Base-by-base conservation (phyloP, 2,888 invertebrate genomes). In the Adela reaumurella region DNA sequence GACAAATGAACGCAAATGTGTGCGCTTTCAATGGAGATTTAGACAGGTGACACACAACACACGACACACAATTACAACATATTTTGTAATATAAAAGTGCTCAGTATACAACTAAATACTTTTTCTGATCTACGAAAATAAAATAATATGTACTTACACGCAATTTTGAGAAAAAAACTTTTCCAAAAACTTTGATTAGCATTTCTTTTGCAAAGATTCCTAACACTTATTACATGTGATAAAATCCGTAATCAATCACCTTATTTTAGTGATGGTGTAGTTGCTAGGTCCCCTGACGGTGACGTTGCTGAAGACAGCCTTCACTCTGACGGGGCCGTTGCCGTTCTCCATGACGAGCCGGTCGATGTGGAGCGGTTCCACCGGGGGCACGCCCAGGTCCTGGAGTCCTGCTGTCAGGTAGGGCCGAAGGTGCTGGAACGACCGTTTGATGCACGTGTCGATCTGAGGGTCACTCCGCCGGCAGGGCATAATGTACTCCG, bases 281-380 rank as follows among this genome's bases (percentile, higher is more conserved):
- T 90, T 89, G 58, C 88, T 87, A 16, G 89, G 86, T 35, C 91
- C 91, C n/a, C 82, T 67, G 1, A 88, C 87, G 0, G 89, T 87
- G 57, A 90, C 88, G 60, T 90, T 89, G 50, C 76, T 83, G 68
- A 91, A 91, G 0, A 85, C 70, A 0, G 90, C 90, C 10, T 86
- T 83, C 16, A 91, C 85, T 51, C 88, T 77, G 16, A 91, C 88
- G 0, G 90, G 84, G 0, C 90, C 90, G 10, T 87, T 86, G 0
- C 87, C 86, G 63, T 92, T 91, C 63, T 89, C 88, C 84, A 91
- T 90, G 45, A 86, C 81, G 54, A 92, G 74, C 51, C 84, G 81
- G 45, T 87, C 86, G 50, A 91, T 87, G 50, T 74, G 68, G 55
- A 91, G 68, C 0, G 90, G 90, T 58, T 91, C 91, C 56, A 91